These are phyloP conservation scores for Astyanax mexicanus DNA, from an alignment of 2,797 vertebrate species.

Conservation along the genomic window DNA sequence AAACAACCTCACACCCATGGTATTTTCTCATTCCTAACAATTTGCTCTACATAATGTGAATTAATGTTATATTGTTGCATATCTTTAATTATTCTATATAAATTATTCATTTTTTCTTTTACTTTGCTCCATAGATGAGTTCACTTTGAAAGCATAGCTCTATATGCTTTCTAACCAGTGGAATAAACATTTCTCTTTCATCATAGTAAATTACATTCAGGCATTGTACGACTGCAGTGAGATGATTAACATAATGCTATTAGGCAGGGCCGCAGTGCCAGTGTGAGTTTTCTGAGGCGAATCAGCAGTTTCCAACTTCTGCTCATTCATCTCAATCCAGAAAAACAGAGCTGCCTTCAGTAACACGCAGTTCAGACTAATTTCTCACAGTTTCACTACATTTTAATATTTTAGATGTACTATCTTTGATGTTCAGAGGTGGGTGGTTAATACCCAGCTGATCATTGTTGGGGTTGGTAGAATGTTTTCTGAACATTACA, in stretches of 20 bases:
- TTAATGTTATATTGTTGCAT: too few species aligned
- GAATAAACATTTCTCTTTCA: slow-evolving; percentile 45
- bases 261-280: background rate
- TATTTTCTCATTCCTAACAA: background rate
- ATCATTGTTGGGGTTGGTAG: too few species aligned
- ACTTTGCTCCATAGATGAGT: background rate
- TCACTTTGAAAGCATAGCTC: background rate
- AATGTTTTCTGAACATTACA: too few species aligned
- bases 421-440: background rate
- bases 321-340: background rate
- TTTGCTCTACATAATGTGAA: slow-evolving; percentile 1
- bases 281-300: background rate
- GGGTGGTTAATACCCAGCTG: too few species aligned
- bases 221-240: slow-evolving; percentile 5
- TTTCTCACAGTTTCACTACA: background rate
- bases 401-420: background rate
- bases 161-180: background rate
- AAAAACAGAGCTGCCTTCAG: background rate
- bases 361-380: background rate
- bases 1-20: background rate
- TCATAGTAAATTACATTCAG: slow-evolving; percentile 20
- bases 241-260: slow-evolving; percentile 11
- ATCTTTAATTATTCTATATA: slow-evolving; percentile 19
- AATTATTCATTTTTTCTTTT: slow-evolving; percentile 24
- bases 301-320: slow-evolving; percentile 1